Percentiles rank a stretch among this genome's conserved stretches.
Conservation (phyloP, 2,888 invertebrate genomes). For the Chironomus tentans region DNA sequence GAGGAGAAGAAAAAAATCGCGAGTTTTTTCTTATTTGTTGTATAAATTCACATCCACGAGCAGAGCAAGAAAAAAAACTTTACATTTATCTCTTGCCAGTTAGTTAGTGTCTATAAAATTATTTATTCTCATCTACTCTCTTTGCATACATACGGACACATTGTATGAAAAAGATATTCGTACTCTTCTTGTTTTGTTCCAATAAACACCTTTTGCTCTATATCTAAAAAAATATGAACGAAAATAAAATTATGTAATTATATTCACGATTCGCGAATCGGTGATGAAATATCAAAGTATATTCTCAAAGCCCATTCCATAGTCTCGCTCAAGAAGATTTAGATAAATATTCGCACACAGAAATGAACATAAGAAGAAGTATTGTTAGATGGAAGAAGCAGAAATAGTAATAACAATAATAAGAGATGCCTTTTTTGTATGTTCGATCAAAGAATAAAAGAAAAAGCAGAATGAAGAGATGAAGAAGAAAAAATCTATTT, state of each 20-base stretch:
- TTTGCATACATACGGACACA: neutral
- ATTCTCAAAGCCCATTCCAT: slow-evolving; percentile 4
- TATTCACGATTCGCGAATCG: slow-evolving; percentile 11
- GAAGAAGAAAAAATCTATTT: neutral
- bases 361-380: neutral
- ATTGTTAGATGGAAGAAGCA: neutral
- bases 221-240: slow-evolving; percentile 8
- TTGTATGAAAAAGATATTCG: neutral
- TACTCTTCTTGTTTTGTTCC: neutral
- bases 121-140: neutral
- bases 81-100: neutral
- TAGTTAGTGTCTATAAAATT: neutral
- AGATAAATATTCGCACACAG: neutral
- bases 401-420: neutral
- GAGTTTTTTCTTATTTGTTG: no score
- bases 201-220: slow-evolving; percentile 20
- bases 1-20: no score
- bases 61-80: no score
- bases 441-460: neutral
- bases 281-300: slow-evolving; percentile 13
- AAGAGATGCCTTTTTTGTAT: neutral
- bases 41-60: neutral
- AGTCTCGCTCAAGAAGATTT: neutral
- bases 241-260: neutral
- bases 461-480: no score